A percentile compares a stretch with the other conserved stretches of the same genome.
phyloP scores from a whole-genome alignment of 2,113 vertebrate genomes.

The Pampusana beccarii region DNA sequence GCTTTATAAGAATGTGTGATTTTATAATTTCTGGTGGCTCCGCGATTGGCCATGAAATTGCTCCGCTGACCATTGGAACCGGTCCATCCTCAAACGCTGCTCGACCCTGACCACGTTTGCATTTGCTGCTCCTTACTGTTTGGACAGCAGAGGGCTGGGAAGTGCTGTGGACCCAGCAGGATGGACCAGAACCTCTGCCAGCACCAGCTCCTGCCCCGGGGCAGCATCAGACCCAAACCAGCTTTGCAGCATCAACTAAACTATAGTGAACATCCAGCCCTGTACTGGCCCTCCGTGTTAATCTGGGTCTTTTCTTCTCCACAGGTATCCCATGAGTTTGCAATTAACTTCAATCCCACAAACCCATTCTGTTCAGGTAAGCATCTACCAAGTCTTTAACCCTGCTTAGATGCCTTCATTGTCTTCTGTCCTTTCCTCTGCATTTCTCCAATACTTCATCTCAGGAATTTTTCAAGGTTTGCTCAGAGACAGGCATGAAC shows the following conservation, averaged over 20 bases:
- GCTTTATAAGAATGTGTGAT: not conserved
- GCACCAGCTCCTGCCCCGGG: not conserved
- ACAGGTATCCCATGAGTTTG: constrained; percentile 98
- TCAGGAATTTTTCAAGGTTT: not conserved
- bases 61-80: not conserved
- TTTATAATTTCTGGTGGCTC: not conserved
- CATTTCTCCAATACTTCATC: not conserved
- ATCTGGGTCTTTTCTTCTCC: constrained; percentile 9
- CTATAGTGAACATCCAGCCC: not conserved
- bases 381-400: not conserved
- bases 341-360: constrained; percentile 97
- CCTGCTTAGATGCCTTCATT: not conserved
- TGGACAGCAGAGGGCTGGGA: not conserved
- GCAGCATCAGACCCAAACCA: not conserved
- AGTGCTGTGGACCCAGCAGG: not conserved
- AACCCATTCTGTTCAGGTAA: constrained; percentile 97
- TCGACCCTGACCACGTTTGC: rapidly evolving
- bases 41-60: no score
- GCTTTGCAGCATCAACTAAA: not conserved
- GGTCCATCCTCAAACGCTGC: not conserved
- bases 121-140: not conserved
- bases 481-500: not conserved
- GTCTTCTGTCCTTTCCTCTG: not conserved
- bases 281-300: not conserved
- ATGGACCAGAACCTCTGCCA: not conserved